A percentile compares a stretch with the other conserved stretches of the same genome.
phyloP scores from a whole-genome alignment of 2,888 invertebrate species.

The Drosophila siamana region DNA sequence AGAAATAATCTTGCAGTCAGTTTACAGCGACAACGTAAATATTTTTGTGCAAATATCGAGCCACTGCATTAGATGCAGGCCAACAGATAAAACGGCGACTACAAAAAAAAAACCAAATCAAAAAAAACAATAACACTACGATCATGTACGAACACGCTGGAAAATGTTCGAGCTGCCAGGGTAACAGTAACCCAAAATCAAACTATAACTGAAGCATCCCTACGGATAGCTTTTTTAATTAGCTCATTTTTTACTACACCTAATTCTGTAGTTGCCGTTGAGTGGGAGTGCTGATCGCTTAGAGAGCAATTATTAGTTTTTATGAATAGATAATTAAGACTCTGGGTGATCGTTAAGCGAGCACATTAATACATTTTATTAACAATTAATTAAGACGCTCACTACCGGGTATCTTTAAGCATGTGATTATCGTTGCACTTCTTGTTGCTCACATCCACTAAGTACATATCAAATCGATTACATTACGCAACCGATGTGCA shows the following conservation, averaged over 20 bases:
- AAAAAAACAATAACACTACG: conserved; percentile 50
- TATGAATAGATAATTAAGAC: too few species aligned
- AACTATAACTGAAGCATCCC: conserved; percentile 23
- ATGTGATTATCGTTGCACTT: neutral
- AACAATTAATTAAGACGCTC: too few species aligned
- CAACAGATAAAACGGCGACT: conserved; percentile 57
- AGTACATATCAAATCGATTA: neutral
- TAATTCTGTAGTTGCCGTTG: too few species aligned
- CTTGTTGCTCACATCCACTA: neutral
- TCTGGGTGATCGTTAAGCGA: too few species aligned
- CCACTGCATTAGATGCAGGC: conserved; percentile 67
- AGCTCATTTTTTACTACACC: neutral
- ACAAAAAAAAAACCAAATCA: conserved; percentile 1
- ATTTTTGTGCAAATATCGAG: conserved; percentile 49
- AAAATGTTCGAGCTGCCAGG: conserved; percentile 56
- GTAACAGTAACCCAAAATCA: conserved; percentile 24
- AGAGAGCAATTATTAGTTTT: too few species aligned
- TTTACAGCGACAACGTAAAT: conserved; percentile 52
- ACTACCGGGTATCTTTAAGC: neutral
- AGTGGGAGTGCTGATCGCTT: neutral
- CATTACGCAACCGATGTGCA: neutral
- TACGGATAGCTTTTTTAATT: conserved; percentile 7
- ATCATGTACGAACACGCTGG: conserved; percentile 45
- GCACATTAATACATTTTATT: too few species aligned
- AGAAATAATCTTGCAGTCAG: conserved; percentile 60